Percentiles rank a stretch among this genome's conserved stretches.
These are phyloP conservation scores for Allygus modestus DNA, from an alignment of 2,888 invertebrate species.

Conservation along the genomic window DNA sequence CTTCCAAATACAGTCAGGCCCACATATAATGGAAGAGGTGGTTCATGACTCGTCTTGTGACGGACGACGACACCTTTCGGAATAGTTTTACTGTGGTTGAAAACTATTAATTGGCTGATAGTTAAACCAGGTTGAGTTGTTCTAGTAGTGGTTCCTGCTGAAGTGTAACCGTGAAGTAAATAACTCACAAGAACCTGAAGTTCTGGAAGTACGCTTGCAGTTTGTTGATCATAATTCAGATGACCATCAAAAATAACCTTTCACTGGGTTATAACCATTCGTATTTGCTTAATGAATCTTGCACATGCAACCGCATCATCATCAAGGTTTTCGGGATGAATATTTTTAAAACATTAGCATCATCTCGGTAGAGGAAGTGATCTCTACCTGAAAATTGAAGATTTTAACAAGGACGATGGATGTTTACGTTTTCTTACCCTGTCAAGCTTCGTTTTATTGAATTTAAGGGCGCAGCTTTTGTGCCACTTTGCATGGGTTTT, in stretches of 20 bases:
- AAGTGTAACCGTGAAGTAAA: slow-evolving; percentile 7
- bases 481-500: neutral
- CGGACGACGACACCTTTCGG: neutral
- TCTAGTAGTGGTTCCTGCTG: neutral
- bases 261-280: neutral
- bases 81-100: neutral
- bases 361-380: neutral
- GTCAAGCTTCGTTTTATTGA: slow-evolving; percentile 2
- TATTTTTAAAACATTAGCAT: neutral
- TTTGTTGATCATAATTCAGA: slow-evolving; percentile 4
- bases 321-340: neutral
- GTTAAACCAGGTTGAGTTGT: neutral
- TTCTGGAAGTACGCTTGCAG: neutral
- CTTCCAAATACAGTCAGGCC: slow-evolving; percentile 1
- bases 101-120: slow-evolving; percentile 9
- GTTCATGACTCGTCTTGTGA: neutral
- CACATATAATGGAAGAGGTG: neutral
- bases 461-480: neutral
- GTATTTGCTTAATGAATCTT: neutral
- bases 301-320: slow-evolving; percentile 4
- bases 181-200: neutral
- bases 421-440: neutral
- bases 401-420: no score
- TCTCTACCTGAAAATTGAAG: neutral
- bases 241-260: slow-evolving; percentile 1